phyloP scores from a whole-genome alignment of 2,113 vertebrate species.

The Apteryx mantelli region DNA sequence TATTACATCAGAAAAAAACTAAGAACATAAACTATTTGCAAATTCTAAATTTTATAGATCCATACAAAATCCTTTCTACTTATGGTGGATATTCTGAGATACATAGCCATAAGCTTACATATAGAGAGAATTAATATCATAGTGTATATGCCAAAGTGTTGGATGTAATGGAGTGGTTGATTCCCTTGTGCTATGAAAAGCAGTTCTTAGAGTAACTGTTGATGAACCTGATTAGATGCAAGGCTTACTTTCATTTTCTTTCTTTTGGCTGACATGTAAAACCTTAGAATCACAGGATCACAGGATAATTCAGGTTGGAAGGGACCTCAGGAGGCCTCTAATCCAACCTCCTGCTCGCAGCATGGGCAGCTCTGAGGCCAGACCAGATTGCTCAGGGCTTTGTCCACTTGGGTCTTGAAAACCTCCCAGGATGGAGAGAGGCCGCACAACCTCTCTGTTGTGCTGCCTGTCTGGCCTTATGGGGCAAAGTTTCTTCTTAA shows the following conservation, averaged over 20 bases:
- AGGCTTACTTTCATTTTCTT: conserved; percentile 23
- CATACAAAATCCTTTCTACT: background rate
- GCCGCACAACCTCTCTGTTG: background rate
- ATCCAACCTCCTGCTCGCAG: background rate
- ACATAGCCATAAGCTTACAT: background rate
- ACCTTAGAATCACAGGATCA: background rate
- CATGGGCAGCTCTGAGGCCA: background rate
- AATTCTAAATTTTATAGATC: background rate
- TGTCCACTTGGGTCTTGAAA: background rate
- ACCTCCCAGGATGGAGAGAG: background rate
- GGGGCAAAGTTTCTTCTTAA: background rate
- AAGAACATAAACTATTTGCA: background rate
- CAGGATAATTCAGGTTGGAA: background rate
- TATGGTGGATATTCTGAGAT: background rate
- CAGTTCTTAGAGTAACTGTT: conserved; percentile 41
- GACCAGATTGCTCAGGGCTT: background rate
- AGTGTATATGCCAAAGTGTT: background rate
- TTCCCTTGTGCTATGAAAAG: conserved; percentile 57
- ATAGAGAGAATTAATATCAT: background rate
- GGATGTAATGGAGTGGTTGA: conserved; percentile 35
- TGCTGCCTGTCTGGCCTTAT: background rate
- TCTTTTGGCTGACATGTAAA: background rate
- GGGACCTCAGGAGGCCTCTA: background rate
- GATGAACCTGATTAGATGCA: conserved; percentile 41
- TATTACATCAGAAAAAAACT: background rate